Conservation (phyloP, 2,113 vertebrate species). For the Percopsis transmontana region DNA sequence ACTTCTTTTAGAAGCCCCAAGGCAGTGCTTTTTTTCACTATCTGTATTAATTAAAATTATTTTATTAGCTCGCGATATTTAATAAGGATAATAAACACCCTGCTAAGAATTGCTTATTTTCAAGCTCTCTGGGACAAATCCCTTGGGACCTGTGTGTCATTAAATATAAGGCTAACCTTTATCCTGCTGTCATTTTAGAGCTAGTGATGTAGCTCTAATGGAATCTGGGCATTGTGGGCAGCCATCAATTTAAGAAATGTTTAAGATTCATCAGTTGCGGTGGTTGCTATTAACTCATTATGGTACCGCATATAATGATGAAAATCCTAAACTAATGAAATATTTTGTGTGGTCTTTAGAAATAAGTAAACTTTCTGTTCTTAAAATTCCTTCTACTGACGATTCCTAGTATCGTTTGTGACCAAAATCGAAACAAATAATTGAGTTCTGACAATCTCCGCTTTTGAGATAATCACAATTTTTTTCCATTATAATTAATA, state of each 20-base stretch:
- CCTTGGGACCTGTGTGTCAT: constrained; percentile 57
- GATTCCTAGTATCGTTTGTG: too few species aligned
- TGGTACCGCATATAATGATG: neutral
- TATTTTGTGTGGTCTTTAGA: neutral
- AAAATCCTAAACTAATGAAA: too few species aligned
- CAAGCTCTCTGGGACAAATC: constrained; percentile 37
- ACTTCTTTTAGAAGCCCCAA: constrained; percentile 59
- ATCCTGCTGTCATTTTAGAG: constrained; percentile 41
- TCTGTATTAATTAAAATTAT: constrained; percentile 83
- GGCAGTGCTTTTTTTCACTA: constrained; percentile 74
- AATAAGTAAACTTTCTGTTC: constrained; percentile 2
- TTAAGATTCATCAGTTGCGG: neutral
- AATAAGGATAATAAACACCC: constrained; percentile 78
- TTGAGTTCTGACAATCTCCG: too few species aligned
- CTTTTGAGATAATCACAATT: too few species aligned
- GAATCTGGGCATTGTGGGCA: constrained; percentile 26
- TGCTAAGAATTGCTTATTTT: constrained; percentile 30
- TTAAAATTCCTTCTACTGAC: neutral
- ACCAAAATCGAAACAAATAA: too few species aligned
- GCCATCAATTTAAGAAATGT: constrained; percentile 30
- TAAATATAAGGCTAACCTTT: constrained; percentile 65
- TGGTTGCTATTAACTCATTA: neutral
- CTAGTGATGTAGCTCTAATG: constrained; percentile 58
- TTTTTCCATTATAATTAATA: too few species aligned
- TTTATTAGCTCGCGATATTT: constrained; percentile 72